Evolutionary conservation across 2,113 vertebrate species (phyloP).

Genomic region (Morone saxatilis): DNA sequence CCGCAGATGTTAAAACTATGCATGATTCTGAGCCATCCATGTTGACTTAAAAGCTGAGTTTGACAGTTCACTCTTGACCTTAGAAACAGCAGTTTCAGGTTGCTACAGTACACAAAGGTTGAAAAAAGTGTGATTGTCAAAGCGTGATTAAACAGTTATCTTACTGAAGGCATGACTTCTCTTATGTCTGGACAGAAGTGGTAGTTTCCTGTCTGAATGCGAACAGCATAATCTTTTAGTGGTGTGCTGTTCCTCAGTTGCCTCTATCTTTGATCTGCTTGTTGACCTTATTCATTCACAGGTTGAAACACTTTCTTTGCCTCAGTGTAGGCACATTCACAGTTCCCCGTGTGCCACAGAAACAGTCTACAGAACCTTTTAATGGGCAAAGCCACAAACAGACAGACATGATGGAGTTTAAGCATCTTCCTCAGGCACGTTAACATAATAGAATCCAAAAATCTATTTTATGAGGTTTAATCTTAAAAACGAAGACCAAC

Average conservation of each 20-base stretch:
- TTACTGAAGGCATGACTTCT: not conserved
- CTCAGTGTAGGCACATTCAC: not conserved
- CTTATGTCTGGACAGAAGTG: not conserved
- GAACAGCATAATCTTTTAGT: not conserved
- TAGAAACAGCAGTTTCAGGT: not conserved
- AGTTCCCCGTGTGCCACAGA: not conserved
- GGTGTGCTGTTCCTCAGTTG: constrained; percentile 2
- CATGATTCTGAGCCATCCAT: not conserved
- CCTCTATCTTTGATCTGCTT: not conserved
- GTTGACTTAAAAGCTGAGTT: not conserved
- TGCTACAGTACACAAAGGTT: not conserved
- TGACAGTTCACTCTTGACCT: not conserved
- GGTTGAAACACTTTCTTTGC: not conserved
- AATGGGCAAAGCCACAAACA: not conserved
- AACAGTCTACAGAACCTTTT: not conserved
- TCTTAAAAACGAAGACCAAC: constrained; percentile 52
- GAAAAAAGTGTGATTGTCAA: not conserved
- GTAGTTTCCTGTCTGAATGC: not conserved
- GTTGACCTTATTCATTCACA: not conserved
- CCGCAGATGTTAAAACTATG: not conserved
- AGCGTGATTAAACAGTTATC: not conserved
- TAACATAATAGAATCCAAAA: not conserved
- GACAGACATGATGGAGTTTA: not conserved
- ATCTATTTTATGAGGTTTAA: constrained; percentile 36
- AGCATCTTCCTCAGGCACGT: not conserved